A percentile compares a stretch with the other conserved stretches of the same genome.
Conservation (phyloP, 2,888 invertebrate species). For the Colletes collaris region DNA sequence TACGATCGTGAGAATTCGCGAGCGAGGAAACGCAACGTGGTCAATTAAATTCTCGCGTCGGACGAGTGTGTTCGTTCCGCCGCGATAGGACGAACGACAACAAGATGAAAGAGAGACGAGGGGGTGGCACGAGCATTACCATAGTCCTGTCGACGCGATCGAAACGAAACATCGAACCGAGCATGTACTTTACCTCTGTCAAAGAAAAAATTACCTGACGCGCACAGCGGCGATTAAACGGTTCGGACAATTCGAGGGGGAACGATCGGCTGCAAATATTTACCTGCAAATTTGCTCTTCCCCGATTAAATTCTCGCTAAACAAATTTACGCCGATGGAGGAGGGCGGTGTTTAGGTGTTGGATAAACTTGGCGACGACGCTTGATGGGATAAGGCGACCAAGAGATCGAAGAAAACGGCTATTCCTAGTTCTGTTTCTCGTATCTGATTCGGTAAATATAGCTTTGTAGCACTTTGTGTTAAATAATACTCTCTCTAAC, state of each 20-base stretch:
- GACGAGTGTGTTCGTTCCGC: constrained; percentile 21
- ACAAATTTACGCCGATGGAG: constrained; percentile 2
- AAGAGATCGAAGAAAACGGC: too few species aligned
- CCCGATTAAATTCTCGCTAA: constrained; percentile 17
- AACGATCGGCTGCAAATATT: constrained; percentile 20
- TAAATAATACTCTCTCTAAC: too few species aligned
- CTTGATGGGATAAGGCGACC: too few species aligned
- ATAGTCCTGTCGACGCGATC: not conserved
- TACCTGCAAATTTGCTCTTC: constrained; percentile 2
- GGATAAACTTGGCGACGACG: too few species aligned
- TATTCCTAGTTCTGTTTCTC: too few species aligned
- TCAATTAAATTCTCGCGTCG: constrained; percentile 16
- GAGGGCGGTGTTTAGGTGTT: too few species aligned
- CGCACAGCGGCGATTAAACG: not conserved
- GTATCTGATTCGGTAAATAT: too few species aligned
- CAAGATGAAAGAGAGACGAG: constrained; percentile 23
- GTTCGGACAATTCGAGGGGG: not conserved
- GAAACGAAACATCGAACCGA: not conserved
- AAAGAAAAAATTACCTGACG: not conserved
- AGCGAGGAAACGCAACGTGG: constrained; percentile 8
- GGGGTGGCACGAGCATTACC: too few species aligned
- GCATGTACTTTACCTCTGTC: not conserved
- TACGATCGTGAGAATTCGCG: too few species aligned
- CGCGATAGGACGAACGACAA: constrained; percentile 22
- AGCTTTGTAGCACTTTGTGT: too few species aligned